phyloP scores from a whole-genome alignment of 2,797 vertebrate genomes.

The Sarcophilus harrisii region DNA sequence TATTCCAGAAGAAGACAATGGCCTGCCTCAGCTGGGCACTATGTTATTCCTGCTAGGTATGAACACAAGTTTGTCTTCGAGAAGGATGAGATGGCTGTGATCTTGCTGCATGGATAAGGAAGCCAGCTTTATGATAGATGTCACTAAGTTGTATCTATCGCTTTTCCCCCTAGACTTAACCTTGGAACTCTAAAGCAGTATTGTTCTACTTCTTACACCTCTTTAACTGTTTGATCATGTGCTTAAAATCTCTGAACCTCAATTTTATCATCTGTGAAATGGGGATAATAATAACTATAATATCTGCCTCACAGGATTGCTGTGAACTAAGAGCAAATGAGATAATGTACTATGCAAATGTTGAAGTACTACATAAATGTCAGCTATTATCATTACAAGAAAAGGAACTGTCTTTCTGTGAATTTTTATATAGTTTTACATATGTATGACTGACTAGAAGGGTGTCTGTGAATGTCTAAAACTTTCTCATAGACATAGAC shows the following conservation, averaged over 20 bases:
- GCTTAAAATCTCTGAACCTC: neutral
- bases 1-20: neutral
- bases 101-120: neutral
- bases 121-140: neutral
- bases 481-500: neutral
- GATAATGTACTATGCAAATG: neutral
- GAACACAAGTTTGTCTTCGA: neutral
- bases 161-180: neutral
- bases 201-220: neutral
- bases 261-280: neutral
- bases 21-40: neutral
- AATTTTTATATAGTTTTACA: neutral
- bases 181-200: neutral
- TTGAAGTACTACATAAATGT: neutral
- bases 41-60: neutral
- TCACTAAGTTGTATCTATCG: neutral
- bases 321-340: neutral
- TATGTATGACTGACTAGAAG: neutral
- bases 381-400: neutral
- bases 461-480: neutral
- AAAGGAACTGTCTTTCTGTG: neutral
- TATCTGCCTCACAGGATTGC: neutral
- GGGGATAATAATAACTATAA: neutral
- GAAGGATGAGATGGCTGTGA: neutral
- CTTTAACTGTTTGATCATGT: neutral